Evolutionary conservation across 2,888 invertebrate genomes (phyloP), one percentile per base, ranked within the genome.

Genomic region (Xylota sylvarum): DNA sequence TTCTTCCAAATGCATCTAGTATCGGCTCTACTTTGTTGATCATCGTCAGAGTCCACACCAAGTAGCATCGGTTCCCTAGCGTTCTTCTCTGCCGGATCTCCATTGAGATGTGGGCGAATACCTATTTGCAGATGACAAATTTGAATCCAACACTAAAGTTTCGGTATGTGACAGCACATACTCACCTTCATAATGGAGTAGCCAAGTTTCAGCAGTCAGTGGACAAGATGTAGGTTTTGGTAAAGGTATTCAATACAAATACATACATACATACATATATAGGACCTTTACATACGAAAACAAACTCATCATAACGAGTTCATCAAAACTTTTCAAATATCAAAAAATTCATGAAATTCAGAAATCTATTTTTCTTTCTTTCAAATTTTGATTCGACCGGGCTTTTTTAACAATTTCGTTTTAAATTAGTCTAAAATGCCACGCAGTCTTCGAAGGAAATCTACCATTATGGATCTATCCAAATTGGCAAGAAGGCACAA

Each of bases 361-460:
- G 32, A 5, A 35, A 27, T 14, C 5, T 56, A 9, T 60, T 19
- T 60, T 37, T 17, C 40, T 30, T 40, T 40, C 9, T 60, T 60
- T 60, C 23, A 60, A 60, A 60, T 40, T 60, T 40, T 12, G 6
- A 60, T 40, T 60, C 37, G 4, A 6, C n/a, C 40, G 12, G 19
- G 23, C 40, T 32, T 40, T 60, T 58, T 23, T 35, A 30, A 35
- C 7, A 40, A 40, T 60, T 17, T 40, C 12, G n/a, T 56, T 17
- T 35, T 17, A 56, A 32, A 56, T 32, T 14, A 35, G 17, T 35
- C 10, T 35, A 60, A 60, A 60, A 60, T 60, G 67, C 52, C 67
- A 10, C 37, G 35, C 35, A 74, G 17, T 52, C n/a, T 72, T 19
- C 27, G 32, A 9, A 58, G 48, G n/a, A 72, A 72, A 43, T 23